These are phyloP conservation scores for Apostichopus californicus DNA, from an alignment of 35 echinoderm and acorn worm species.

Conservation along the genomic window DNA sequence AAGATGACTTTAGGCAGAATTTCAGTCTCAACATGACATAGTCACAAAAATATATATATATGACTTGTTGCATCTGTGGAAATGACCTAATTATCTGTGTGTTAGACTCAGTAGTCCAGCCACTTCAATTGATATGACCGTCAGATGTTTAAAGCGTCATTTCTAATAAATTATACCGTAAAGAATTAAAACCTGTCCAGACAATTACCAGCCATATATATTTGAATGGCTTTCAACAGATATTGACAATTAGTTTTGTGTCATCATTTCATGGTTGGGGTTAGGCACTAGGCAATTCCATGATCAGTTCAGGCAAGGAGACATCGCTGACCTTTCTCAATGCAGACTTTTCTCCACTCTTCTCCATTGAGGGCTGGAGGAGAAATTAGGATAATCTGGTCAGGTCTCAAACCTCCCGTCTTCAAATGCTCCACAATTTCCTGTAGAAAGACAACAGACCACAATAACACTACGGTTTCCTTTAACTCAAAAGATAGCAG, in stretches of 20 bases:
- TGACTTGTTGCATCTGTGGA: no score
- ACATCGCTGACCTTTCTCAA: constrained; percentile 51
- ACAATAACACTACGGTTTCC: neutral
- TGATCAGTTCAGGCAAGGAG: neutral
- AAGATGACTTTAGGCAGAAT: no score
- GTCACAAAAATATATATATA: no score
- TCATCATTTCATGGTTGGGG: neutral
- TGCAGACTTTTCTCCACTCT: constrained; percentile 64
- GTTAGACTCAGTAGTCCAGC: no score
- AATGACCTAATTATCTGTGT: no score
- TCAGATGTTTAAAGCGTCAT: no score
- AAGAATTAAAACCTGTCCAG: no score
- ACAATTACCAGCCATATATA: no score
- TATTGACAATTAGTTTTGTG: neutral
- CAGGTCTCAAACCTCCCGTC: constrained; percentile 42
- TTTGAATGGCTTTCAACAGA: neutral
- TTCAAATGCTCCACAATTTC: constrained; percentile 76
- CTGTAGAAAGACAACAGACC: neutral
- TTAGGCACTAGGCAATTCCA: neutral
- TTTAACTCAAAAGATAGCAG: neutral
- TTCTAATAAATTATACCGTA: no score
- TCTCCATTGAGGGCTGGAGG: constrained; percentile 76
- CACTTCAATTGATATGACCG: no score
- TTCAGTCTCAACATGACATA: no score
- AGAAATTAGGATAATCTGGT: constrained; percentile 75